Evolutionary conservation across 2,113 vertebrate species (phyloP).

Genomic region (Redunca redunca): DNA sequence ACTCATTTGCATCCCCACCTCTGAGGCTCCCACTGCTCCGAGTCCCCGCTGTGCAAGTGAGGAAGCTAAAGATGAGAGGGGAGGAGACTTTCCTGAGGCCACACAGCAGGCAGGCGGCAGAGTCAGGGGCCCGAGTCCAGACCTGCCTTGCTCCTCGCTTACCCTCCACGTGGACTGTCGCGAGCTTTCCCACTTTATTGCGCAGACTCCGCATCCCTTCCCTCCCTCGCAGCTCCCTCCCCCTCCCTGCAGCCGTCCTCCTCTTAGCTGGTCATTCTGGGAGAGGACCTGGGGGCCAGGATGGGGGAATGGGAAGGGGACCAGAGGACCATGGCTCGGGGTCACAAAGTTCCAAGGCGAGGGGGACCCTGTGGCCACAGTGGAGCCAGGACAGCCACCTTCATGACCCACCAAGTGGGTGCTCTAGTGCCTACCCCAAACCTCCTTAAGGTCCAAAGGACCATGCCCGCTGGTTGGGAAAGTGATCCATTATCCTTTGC

Average conservation of each 20-base stretch:
- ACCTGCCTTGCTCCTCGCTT: accelerated
- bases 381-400: background rate
- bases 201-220: background rate
- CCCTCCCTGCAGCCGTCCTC: background rate
- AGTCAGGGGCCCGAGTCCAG: background rate
- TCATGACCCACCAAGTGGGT: background rate
- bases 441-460: background rate
- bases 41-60: background rate
- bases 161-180: background rate
- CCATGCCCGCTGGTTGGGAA: background rate
- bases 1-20: background rate
- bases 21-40: accelerated
- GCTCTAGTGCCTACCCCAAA: background rate
- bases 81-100: background rate
- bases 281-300: too few species aligned
- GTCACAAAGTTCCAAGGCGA: background rate
- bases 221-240: too few species aligned
- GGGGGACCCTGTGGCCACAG: background rate
- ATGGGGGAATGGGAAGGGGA: too few species aligned
- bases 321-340: background rate
- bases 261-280: background rate
- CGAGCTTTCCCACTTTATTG: accelerated
- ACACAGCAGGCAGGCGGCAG: background rate
- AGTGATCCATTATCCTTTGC: background rate
- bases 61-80: background rate